phyloP scores from a whole-genome alignment of 2,797 vertebrate genomes.

The Sebastes hopkinsi region DNA sequence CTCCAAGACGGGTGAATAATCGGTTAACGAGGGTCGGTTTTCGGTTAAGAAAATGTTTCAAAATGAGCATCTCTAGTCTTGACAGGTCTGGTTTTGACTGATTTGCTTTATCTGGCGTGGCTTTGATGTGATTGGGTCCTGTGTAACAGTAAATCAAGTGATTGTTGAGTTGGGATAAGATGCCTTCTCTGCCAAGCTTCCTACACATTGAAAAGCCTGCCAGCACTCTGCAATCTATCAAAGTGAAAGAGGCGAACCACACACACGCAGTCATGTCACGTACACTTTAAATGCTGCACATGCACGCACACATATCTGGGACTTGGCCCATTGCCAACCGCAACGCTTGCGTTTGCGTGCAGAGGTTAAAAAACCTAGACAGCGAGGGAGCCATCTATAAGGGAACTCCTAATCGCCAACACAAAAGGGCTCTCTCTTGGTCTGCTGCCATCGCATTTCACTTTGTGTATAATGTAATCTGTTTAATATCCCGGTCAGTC shows the following conservation, averaged over 20 bases:
- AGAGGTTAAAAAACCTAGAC: constrained; percentile 13
- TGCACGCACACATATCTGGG: constrained; percentile 29
- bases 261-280: constrained; percentile 12
- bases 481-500: constrained; percentile 72
- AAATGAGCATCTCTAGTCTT: not conserved
- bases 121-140: constrained; percentile 13
- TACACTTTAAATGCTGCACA: constrained; percentile 21
- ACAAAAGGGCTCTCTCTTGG: constrained; percentile 50
- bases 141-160: constrained; percentile 32
- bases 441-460: constrained; percentile 69
- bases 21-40: no score
- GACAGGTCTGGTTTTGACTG: not conserved
- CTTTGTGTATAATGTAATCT: constrained; percentile 73
- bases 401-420: constrained; percentile 30
- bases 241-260: not conserved
- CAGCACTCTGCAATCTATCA: constrained; percentile 40
- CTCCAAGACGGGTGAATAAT: no score
- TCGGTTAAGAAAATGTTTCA: no score
- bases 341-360: constrained; percentile 1
- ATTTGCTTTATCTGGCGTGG: not conserved
- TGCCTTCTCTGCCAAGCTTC: constrained; percentile 14
- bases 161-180: constrained; percentile 23
- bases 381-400: constrained; percentile 31
- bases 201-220: constrained; percentile 11
- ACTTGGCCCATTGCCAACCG: constrained; percentile 24